Percentiles rank a stretch among this genome's conserved stretches.
Conservation (phyloP, 2,113 vertebrate genomes). For the Microtus ochrogaster region DNA sequence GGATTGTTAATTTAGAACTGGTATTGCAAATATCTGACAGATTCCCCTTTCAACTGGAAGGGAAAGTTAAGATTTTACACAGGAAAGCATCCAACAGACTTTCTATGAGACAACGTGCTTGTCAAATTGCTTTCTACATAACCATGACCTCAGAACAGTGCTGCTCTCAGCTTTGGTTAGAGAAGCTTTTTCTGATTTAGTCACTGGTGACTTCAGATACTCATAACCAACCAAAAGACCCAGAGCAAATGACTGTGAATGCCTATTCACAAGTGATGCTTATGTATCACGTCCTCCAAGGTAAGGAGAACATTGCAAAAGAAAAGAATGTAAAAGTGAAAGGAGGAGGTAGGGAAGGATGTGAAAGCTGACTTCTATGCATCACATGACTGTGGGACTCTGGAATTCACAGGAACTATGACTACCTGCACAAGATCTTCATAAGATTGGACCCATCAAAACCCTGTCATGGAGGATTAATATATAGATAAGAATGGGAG, state of each 20-base stretch:
- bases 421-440: background rate
- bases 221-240: background rate
- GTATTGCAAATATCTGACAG: background rate
- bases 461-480: background rate
- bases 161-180: background rate
- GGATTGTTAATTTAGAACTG: constrained; percentile 22
- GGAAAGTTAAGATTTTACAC: background rate
- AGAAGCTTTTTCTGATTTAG: background rate
- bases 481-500: background rate
- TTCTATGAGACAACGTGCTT: background rate
- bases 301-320: background rate
- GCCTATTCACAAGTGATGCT: too few relatives aligned
- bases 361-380: background rate
- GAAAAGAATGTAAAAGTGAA: background rate
- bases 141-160: background rate
- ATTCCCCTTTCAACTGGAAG: constrained; percentile 25
- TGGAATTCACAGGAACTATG: background rate
- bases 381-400: background rate
- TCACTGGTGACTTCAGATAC: background rate
- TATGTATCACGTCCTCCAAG: background rate
- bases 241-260: background rate
- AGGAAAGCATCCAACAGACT: background rate
- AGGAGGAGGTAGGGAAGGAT: background rate
- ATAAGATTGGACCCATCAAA: background rate
- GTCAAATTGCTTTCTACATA: background rate